These are phyloP conservation scores for Nannospalax galili DNA, from an alignment of 2,113 vertebrate genomes.

Conservation along the genomic window DNA sequence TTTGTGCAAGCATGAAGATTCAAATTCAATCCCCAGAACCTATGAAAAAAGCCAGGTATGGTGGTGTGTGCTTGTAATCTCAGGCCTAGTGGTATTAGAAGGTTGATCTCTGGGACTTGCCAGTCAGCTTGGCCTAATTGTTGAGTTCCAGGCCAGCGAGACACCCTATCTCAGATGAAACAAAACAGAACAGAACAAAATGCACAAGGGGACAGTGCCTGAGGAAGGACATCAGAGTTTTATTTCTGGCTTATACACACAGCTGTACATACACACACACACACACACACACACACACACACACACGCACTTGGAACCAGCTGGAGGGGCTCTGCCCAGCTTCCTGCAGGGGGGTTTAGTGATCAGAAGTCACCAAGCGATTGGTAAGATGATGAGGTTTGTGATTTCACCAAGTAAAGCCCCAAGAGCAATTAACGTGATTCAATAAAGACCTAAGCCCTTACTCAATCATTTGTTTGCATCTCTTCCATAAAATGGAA, in stretches of 20 bases:
- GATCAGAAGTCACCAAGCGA: background rate
- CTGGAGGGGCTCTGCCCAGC: background rate
- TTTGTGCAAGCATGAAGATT: background rate
- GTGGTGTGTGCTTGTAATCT: background rate
- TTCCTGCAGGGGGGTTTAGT: slow-evolving; percentile 15
- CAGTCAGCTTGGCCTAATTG: background rate
- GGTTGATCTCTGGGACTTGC: background rate
- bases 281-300: background rate
- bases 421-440: slow-evolving; percentile 61
- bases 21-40: background rate
- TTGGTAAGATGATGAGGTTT: slow-evolving; percentile 54
- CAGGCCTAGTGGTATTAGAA: background rate
- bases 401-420: slow-evolving; percentile 61
- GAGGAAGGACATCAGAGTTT: background rate
- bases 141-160: background rate
- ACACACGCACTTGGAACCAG: background rate
- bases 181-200: background rate
- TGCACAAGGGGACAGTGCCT: background rate
- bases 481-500: slow-evolving; percentile 70
- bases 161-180: background rate
- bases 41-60: no score
- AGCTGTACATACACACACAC: background rate
- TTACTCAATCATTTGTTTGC: slow-evolving; percentile 56
- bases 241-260: no score
- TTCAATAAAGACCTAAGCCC: slow-evolving; percentile 55